Conservation (phyloP, 1,140 invertebrate species). For the Rhysida immarginata region DNA sequence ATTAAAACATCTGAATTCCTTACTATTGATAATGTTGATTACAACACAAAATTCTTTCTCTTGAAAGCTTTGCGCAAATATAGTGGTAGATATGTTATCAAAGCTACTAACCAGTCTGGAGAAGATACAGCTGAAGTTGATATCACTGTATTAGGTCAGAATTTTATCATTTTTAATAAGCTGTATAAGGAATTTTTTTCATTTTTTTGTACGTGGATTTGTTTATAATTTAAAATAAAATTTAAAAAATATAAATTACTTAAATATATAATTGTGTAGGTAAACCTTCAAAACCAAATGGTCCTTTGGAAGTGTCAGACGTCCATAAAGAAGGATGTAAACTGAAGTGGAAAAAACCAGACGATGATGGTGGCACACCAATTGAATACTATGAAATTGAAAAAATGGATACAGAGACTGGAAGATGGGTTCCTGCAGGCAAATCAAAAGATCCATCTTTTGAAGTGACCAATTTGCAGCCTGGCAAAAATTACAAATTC, state of each 20-base stretch:
- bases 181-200: conserved; percentile 6
- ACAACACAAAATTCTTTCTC: conserved; percentile 78
- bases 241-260: background rate
- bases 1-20: conserved; percentile 46
- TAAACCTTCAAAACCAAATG: conserved; percentile 64
- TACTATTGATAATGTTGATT: conserved; percentile 68
- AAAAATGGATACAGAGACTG: conserved; percentile 83
- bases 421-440: conserved; percentile 80
- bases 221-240: too few relatives aligned
- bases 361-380: conserved; percentile 78
- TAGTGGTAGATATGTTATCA: conserved; percentile 82
- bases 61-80: conserved; percentile 61
- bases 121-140: conserved; percentile 85
- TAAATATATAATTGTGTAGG: conserved; percentile 12
- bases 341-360: conserved; percentile 76
- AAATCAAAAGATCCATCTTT: conserved; percentile 60
- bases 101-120: conserved; percentile 82
- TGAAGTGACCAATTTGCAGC: conserved; percentile 67
- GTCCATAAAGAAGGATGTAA: conserved; percentile 88
- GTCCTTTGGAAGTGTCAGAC: conserved; percentile 73
- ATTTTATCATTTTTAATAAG: background rate
- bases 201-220: too few relatives aligned
- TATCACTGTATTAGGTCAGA: conserved; percentile 59
- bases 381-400: conserved; percentile 96
- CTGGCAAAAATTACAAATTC: conserved; percentile 97